A percentile compares a stretch with the other conserved stretches of the same genome.
These are phyloP conservation scores for Dermatemys mawii DNA, from an alignment of 2,113 vertebrate species.

Conservation along the genomic window DNA sequence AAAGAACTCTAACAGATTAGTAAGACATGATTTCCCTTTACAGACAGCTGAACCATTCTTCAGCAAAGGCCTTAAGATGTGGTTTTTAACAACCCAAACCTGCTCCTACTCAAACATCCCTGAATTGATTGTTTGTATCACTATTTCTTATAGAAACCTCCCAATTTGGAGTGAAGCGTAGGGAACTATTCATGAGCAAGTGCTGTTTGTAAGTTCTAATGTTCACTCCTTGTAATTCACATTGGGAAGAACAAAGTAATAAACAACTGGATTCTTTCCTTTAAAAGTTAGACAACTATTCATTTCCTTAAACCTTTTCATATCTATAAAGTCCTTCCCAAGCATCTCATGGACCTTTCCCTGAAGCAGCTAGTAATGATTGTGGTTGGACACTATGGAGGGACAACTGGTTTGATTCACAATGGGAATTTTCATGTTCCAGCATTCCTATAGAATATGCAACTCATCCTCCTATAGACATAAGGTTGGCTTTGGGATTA, in stretches of 20 bases:
- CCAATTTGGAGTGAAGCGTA: not conserved
- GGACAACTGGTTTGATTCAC: not conserved
- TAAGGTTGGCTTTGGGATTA: not conserved
- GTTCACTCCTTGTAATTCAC: not conserved
- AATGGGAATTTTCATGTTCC: not conserved
- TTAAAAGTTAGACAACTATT: not conserved
- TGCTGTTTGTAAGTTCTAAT: not conserved
- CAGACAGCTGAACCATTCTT: not conserved
- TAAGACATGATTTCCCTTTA: too few relatives aligned
- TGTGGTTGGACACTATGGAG: not conserved
- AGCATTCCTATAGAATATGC: not conserved
- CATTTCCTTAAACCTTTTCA: not conserved
- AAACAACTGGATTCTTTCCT: not conserved
- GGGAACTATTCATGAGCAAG: not conserved
- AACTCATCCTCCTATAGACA: not conserved
- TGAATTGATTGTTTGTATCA: not conserved
- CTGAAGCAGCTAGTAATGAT: not conserved
- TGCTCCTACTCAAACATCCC: not conserved
- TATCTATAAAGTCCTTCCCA: not conserved
- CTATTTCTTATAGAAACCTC: slow-evolving; percentile 25
- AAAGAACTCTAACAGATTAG: too few relatives aligned
- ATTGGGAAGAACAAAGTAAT: slow-evolving; percentile 32
- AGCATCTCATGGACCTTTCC: not conserved
- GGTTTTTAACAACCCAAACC: not conserved
- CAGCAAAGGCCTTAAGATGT: fast-evolving